phyloP scores from a whole-genome alignment of 2,113 vertebrate genomes.

The Pollachius pollachius region DNA sequence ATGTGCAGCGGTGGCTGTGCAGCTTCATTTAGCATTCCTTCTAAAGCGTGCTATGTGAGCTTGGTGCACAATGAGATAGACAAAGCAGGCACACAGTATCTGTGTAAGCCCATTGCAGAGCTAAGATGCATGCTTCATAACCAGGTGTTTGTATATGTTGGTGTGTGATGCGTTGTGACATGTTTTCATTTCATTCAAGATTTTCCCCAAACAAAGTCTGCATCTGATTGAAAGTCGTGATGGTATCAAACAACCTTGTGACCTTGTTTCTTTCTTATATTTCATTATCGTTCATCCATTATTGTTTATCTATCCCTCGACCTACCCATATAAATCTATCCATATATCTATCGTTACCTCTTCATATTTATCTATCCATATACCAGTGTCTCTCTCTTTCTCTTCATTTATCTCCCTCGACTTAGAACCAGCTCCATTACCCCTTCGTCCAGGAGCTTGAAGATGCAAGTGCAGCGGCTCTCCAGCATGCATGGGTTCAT shows the following conservation, averaged over 20 bases:
- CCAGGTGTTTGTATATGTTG: conserved; percentile 6
- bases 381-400: no score
- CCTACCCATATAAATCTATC: no score
- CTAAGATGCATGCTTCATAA: conserved; percentile 10
- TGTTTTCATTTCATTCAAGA: background rate
- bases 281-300: no score
- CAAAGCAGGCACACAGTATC: conserved; percentile 3
- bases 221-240: no score
- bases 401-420: no score
- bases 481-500: no score
- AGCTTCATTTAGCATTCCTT: conserved; percentile 38
- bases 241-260: no score
- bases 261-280: no score
- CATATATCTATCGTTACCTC: no score
- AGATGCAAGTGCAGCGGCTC: conserved; percentile 31
- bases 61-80: conserved; percentile 3
- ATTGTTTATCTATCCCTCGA: no score
- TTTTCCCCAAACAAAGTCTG: no score
- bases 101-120: background rate
- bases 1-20: conserved; percentile 12
- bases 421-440: background rate
- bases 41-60: conserved; percentile 23
- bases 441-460: conserved; percentile 30
- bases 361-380: no score
- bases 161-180: background rate